Base-by-base conservation (phyloP, 2,113 vertebrate species). In the Ciconia maguari region DNA sequence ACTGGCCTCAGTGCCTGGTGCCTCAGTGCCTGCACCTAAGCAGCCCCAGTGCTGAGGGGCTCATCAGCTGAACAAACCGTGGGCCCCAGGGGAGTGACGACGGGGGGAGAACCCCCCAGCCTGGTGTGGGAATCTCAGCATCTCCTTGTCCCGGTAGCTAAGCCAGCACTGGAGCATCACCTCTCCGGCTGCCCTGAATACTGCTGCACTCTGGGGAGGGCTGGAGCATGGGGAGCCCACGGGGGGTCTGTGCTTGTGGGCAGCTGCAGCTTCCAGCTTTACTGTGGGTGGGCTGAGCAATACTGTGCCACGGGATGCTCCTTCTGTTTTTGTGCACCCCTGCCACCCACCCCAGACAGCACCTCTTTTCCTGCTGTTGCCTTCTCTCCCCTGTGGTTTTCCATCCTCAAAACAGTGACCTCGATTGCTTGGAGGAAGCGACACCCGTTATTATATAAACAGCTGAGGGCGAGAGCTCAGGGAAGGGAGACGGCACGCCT, bases 371-470 rank as follows among this genome's bases (percentile, higher is more conserved):
- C 32, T 1, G 0, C 20, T 62, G 30, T 44, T 66, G 36, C 69
- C 30, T 70, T 66, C n/a, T 70, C n/a, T 94, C 49, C 49, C 42
- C 30, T 32, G 64, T 36, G 94, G 54, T 82, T 95, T 94, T 94
- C 85, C 12, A 71, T 83, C 61, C 72, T 94, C 36, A 18, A 41
- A 89, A 55, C 32, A 27, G 83, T 81, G 96, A 93, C 92, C 94
- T 92, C 24, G 8, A 96, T 96, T 21, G 68, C 90, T 89, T 4
- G 0, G 69, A 91, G 80, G 74, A 81, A 94, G 83, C 18, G 10
- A 84, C 66, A 85, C 87, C 13, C 7, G 1, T 51, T 61, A 18
- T 96, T 94, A 83, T 3, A 51, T 91, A 96, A 95, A 94, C 1
- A 16, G 44, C 61, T 69, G 87, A 72, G 81, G 77, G 58, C 0